Evolutionary conservation across 1,140 invertebrate species (phyloP).

Genomic region (Eupeodes corollae): DNA sequence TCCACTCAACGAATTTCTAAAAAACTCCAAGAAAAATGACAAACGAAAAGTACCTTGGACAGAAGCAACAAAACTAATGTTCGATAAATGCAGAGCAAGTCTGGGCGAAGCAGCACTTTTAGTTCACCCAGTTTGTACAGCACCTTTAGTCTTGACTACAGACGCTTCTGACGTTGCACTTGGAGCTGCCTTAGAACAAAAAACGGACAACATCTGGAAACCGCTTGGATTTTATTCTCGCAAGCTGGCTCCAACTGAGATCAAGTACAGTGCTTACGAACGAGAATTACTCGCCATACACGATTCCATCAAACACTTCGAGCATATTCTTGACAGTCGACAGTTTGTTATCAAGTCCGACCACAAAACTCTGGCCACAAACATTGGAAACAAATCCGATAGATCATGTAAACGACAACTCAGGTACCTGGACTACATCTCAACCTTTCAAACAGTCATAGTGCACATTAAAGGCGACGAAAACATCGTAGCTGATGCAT

Average conservation of each 20-base stretch:
- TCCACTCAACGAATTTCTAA: constrained; percentile 8
- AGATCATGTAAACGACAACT: too few species aligned
- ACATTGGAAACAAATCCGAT: too few species aligned
- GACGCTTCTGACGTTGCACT: background rate
- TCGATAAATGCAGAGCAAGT: too few species aligned
- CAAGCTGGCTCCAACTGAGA: too few species aligned
- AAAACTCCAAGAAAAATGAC: constrained; percentile 16
- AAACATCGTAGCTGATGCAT: constrained; percentile 21
- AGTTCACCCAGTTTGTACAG: background rate
- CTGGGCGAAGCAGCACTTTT: background rate
- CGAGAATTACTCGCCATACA: too few species aligned
- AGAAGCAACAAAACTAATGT: too few species aligned
- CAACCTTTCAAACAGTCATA: constrained; percentile 17
- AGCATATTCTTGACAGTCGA: too few species aligned
- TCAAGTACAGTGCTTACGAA: too few species aligned
- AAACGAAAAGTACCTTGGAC: constrained; percentile 11
- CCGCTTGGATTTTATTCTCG: too few species aligned
- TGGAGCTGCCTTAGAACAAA: background rate
- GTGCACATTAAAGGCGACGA: constrained; percentile 13
- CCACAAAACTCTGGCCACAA: too few species aligned
- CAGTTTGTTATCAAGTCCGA: too few species aligned
- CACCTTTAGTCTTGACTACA: background rate
- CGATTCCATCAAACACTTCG: too few species aligned
- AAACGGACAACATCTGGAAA: background rate
- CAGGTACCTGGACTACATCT: background rate